Evolutionary conservation across 1,140 invertebrate genomes (phyloP), one percentile per base, ranked within the genome.

Genomic region (Drosophila elegans): DNA sequence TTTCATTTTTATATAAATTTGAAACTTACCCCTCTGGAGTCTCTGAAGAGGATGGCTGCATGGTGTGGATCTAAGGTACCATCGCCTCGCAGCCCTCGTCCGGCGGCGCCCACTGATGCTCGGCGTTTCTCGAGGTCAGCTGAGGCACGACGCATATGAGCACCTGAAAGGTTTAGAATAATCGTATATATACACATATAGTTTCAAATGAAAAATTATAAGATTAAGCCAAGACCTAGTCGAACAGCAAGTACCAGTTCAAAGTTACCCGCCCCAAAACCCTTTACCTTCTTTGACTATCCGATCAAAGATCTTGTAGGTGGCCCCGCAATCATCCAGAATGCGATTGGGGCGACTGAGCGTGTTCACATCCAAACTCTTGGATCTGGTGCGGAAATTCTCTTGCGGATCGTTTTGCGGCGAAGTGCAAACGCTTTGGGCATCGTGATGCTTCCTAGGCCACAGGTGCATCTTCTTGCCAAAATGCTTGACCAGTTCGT

Each of bases 31-130:
- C 97, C 97, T 94, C 97, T 94, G 10, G 97, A 96, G 92, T 98
- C 96, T 79, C 97, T 93, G 93, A 98, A 98, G 60, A 97, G 94
- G 69, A 97, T 97, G 69, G 97, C 97, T 49, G 97, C 96, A 93
- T 97, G 96, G 80, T 96, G 94, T 25, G 96, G 96, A 94, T 98
- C 97, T 44, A 97, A 92, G 90, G 94, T 82, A 44, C 92, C 92
- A 74, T 93, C 90, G n/a, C 82, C 89, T 62, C 91, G 78, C 59
- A 91, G 73, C 49, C 92, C 92, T 29, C 93, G 90, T 53, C 88
- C 90, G 42, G 95, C 94, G 53, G 95, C 94, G 59, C 96, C 96
- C 51, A 97, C 92, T 13, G 96, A 97, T 34, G 96, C 94, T 66
- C 96, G 93, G 68, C 96, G 93, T 75, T 95, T 94, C 62, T 95